A percentile compares a stretch with the other conserved stretches of the same genome.
Conservation (phyloP, 2,797 vertebrate genomes). For the Neopelma chrysocephalum region DNA sequence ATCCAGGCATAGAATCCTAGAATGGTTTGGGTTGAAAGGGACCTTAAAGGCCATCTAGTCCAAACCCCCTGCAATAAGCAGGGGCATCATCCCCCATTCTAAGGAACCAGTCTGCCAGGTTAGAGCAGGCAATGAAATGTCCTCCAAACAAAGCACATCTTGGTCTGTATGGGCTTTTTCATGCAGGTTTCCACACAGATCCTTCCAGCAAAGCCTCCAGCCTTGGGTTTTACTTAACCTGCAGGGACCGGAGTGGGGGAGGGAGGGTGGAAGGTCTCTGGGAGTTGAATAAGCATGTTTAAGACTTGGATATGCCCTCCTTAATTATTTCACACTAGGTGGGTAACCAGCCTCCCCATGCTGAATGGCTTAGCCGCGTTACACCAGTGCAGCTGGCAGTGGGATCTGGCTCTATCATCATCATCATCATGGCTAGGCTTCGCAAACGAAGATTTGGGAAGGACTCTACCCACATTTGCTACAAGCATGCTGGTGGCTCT, state of each 20-base stretch:
- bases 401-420: not conserved
- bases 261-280: not conserved
- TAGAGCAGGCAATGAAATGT: not conserved
- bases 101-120: not conserved
- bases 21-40: not conserved
- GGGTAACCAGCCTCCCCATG: rapidly evolving
- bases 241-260: not conserved
- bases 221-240: not conserved
- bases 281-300: not conserved
- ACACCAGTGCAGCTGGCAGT: rapidly evolving
- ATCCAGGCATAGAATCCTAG: not conserved
- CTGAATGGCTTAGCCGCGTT: not conserved
- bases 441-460: no score
- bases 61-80: not conserved
- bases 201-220: not conserved
- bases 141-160: not conserved
- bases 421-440: no score
- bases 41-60: not conserved
- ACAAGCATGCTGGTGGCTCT: not conserved
- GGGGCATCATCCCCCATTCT: not conserved
- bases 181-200: rapidly evolving
- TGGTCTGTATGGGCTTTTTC: not conserved
- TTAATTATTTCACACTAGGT: not conserved
- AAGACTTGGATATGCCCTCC: not conserved
- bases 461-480: no score